Percentiles rank a stretch among this genome's conserved stretches.
These are phyloP conservation scores for Gallinago jamesoni DNA, from an alignment of 2,113 vertebrate species.

Conservation along the genomic window DNA sequence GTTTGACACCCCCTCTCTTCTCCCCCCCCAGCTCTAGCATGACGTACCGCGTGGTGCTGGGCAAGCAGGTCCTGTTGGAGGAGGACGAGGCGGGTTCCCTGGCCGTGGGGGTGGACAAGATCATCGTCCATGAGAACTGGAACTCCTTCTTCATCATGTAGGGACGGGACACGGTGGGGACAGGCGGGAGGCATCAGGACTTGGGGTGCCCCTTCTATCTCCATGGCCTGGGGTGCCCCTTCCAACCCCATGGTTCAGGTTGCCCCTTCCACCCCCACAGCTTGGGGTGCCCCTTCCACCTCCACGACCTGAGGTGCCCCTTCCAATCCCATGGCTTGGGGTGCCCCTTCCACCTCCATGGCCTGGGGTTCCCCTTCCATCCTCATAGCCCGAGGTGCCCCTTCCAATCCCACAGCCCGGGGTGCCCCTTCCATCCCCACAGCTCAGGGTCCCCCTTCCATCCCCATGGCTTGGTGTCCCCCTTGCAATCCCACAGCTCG, in stretches of 20 bases:
- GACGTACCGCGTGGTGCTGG: conserved; percentile 87
- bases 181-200: rapidly evolving
- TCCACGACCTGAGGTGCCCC: too few species aligned
- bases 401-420: too few species aligned
- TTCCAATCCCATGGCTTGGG: too few species aligned
- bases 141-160: conserved; percentile 68
- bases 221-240: neutral
- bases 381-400: too few species aligned
- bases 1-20: neutral
- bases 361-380: too few species aligned
- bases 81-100: conserved; percentile 69
- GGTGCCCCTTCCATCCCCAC: too few species aligned
- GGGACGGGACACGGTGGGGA: rapidly evolving
- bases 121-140: conserved; percentile 86
- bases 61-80: conserved; percentile 81
- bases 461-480: too few species aligned
- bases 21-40: conserved; percentile 47
- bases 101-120: conserved; percentile 77
- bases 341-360: too few species aligned
- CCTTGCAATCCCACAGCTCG: too few species aligned
- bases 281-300: too few species aligned
- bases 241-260: neutral
- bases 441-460: too few species aligned
- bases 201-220: neutral
- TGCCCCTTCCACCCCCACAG: too few species aligned